Percentiles rank a stretch among this genome's conserved stretches.
phyloP scores from a whole-genome alignment of 2,888 invertebrate species.

The Sarcophaga caerulescens region DNA sequence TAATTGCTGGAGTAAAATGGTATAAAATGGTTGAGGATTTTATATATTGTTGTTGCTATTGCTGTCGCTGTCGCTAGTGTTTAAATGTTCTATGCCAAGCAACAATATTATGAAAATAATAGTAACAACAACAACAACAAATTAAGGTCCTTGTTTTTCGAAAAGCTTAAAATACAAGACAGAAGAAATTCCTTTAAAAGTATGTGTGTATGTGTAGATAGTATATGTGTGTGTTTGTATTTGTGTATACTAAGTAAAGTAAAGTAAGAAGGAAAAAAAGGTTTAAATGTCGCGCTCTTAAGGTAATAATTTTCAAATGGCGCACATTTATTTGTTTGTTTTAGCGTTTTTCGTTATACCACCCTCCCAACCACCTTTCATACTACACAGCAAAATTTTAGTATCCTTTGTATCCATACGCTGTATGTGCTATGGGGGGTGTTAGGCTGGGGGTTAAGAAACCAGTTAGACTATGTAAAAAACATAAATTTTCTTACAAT shows the following conservation, averaged over 20 bases:
- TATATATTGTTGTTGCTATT: background rate
- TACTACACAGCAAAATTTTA: background rate
- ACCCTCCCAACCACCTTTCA: background rate
- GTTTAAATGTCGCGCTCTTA: constrained; percentile 76
- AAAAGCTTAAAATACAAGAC: constrained; percentile 35
- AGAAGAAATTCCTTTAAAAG: constrained; percentile 24
- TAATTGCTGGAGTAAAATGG: background rate
- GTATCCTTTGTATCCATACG: background rate
- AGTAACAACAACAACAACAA: constrained; percentile 15
- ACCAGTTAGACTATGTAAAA: constrained; percentile 44
- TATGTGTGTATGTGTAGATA: background rate
- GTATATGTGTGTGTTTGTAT: background rate
- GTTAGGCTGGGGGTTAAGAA: constrained; percentile 21
- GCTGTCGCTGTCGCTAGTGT: background rate
- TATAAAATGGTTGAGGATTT: background rate
- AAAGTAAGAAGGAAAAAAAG: constrained; percentile 68
- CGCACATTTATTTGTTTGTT: constrained; percentile 73
- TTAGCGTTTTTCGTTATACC: background rate
- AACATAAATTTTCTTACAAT: constrained; percentile 62
- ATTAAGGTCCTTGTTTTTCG: constrained; percentile 41
- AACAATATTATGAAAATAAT: background rate
- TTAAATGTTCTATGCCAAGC: background rate
- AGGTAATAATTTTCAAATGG: constrained; percentile 70
- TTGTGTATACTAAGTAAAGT: background rate
- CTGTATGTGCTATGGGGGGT: background rate